These are phyloP conservation scores for Yoshiicerus persimilis DNA, from an alignment of 1,140 invertebrate species.

Conservation along the genomic window DNA sequence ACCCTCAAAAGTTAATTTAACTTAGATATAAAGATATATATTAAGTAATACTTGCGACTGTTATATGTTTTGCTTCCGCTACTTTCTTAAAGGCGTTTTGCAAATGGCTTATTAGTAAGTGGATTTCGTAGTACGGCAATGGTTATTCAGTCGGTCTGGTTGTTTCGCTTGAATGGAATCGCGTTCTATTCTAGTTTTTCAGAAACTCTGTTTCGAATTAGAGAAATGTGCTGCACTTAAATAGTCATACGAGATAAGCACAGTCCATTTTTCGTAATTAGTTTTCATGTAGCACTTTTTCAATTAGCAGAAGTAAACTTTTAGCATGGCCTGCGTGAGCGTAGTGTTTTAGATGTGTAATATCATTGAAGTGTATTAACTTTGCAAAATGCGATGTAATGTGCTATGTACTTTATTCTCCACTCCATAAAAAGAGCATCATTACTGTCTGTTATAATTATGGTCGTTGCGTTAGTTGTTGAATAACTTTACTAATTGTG, in stretches of 20 bases:
- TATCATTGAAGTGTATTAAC: neutral
- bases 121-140: neutral
- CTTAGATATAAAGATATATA: neutral
- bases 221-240: neutral
- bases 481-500: too few species aligned
- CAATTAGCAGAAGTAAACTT: neutral
- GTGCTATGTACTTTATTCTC: too few species aligned
- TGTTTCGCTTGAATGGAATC: neutral
- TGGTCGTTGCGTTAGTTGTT: too few species aligned
- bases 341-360: neutral
- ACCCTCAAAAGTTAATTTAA: neutral
- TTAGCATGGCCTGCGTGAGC: neutral
- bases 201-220: neutral
- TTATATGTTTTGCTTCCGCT: neutral
- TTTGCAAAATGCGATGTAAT: neutral
- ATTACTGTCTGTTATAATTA: too few species aligned
- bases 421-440: too few species aligned
- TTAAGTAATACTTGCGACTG: neutral
- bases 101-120: neutral
- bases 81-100: too few species aligned
- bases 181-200: neutral
- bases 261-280: slow-evolving; percentile 3
- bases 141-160: too few species aligned
- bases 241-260: neutral
- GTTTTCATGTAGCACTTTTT: slow-evolving; percentile 2